Evolutionary conservation across 2,888 invertebrate species (phyloP).

Genomic region (Aethes cnicana): DNA sequence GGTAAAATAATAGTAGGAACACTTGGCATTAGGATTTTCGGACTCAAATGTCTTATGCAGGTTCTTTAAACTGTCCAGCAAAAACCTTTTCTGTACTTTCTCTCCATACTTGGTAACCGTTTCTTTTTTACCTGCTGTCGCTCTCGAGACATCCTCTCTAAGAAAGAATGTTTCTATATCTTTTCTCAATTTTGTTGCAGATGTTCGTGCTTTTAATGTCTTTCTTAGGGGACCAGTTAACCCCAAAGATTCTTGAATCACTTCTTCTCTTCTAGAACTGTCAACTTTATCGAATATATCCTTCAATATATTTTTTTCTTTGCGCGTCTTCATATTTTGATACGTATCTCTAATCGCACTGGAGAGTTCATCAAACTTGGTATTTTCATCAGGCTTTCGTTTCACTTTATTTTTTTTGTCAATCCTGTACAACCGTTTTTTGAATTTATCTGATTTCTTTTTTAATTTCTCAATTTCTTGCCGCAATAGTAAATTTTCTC

Average conservation of each 20-base stretch:
- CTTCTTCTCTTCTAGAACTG: too few species aligned
- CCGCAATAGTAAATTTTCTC: too few species aligned
- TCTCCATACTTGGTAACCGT: background rate
- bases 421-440: background rate
- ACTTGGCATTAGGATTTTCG: slow-evolving; percentile 32
- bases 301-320: background rate
- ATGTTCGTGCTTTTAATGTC: too few species aligned
- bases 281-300: background rate
- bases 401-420: background rate
- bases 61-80: slow-evolving; percentile 34
- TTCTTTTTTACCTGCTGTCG: slow-evolving; percentile 15
- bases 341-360: slow-evolving; percentile 1
- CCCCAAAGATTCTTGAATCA: background rate
- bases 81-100: background rate
- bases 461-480: too few species aligned
- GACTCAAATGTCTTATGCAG: slow-evolving; percentile 31
- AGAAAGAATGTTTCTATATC: slow-evolving; percentile 2
- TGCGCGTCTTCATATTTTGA: background rate
- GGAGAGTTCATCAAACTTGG: background rate
- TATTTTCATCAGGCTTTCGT: background rate
- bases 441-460: slow-evolving; percentile 2
- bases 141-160: slow-evolving; percentile 7
- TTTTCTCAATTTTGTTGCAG: background rate
- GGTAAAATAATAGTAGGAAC: slow-evolving; percentile 36
- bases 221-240: too few species aligned